Base-by-base conservation (phyloP, 2,888 invertebrate species). In the Pachliopta kotzebuea region DNA sequence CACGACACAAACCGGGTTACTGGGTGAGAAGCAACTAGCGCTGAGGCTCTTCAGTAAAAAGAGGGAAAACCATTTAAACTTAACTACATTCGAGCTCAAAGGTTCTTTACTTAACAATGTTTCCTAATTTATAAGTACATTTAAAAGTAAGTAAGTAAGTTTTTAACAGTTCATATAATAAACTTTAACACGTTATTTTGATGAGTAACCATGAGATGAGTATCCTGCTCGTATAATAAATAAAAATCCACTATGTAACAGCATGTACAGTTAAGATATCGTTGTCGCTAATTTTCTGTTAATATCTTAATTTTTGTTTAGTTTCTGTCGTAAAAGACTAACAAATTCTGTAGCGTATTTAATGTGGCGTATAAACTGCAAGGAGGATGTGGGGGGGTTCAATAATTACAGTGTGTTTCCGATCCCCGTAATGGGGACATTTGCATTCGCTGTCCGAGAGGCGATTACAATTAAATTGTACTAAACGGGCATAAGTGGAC, bases 11-110 rank as follows among this genome's bases (percentile, higher is more conserved):
- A 37, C 23, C 60, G 37, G 60, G 60, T 60, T 53, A 60, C 60
- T 53, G 50, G 60, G 53, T 53, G 53, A 31, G 37, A 60, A 53
- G 60, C 37, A 58, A 58, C 57, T 60, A 23, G 50, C 53, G 60
- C 53, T 37, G 53, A 60, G 37, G 37, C 37, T n/a, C 23, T 24
- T 21, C 52, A 60, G 53, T 60, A 50, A 60, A 60, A 37, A 60
- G 37, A 24, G 50, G 24, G 23, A 60, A 60, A 53, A 21, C 58
- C 26, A 11, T 29, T 58, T 58, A 58, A 58, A 45, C 26, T 45
- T 45, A 58, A 49, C 58, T 45, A 58, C 29, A 26, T 50, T 49
- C 58, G 20, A 18, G 58, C 58, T 58, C 58, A 26, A 54, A 54
- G 24, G 54, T 26, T 54, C 26, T 54, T 49, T 49, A n/a, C 49